Percentiles rank a stretch among this genome's conserved stretches.
Conservation (phyloP, 92 coral and sea anemone species). For the Metridium senile region DNA sequence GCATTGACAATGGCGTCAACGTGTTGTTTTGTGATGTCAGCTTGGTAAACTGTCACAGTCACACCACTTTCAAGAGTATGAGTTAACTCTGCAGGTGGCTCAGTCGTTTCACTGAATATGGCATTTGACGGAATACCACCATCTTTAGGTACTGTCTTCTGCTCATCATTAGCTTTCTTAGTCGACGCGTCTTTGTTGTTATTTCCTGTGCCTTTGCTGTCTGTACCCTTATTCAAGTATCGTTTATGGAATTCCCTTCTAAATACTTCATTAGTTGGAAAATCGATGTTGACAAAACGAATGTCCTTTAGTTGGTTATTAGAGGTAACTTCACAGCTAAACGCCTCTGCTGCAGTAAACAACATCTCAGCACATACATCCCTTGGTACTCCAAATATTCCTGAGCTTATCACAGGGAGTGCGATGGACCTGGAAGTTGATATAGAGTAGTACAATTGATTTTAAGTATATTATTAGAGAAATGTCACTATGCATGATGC, state of each 20-base stretch:
- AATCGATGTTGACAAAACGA: slow-evolving; percentile 76
- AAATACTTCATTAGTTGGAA: slow-evolving; percentile 56
- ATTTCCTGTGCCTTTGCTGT: not conserved
- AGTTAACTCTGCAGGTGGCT: not conserved
- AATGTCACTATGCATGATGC: too few species aligned
- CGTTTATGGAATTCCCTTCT: slow-evolving; percentile 55
- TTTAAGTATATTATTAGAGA: too few species aligned
- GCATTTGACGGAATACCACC: too few species aligned
- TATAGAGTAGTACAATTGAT: not conserved
- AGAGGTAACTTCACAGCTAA: slow-evolving; percentile 20
- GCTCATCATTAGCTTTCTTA: too few species aligned
- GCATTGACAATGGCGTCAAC: slow-evolving; percentile 72
- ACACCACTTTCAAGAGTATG: slow-evolving; percentile 7
- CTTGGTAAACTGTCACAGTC: slow-evolving; percentile 45
- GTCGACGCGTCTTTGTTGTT: not conserved
- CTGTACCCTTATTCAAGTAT: slow-evolving; percentile 3
- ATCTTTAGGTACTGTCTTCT: too few species aligned
- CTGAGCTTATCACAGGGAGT: slow-evolving; percentile 76
- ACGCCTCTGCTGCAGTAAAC: slow-evolving; percentile 53
- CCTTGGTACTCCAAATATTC: slow-evolving; percentile 72
- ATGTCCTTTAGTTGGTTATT: slow-evolving; percentile 52
- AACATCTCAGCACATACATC: slow-evolving; percentile 63
- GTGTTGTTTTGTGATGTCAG: slow-evolving; percentile 55
- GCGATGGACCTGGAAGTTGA: slow-evolving; percentile 34
- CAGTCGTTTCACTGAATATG: too few species aligned